phyloP scores from a whole-genome alignment of 1,140 invertebrate species.

The Pseudobourletiella spinata region DNA sequence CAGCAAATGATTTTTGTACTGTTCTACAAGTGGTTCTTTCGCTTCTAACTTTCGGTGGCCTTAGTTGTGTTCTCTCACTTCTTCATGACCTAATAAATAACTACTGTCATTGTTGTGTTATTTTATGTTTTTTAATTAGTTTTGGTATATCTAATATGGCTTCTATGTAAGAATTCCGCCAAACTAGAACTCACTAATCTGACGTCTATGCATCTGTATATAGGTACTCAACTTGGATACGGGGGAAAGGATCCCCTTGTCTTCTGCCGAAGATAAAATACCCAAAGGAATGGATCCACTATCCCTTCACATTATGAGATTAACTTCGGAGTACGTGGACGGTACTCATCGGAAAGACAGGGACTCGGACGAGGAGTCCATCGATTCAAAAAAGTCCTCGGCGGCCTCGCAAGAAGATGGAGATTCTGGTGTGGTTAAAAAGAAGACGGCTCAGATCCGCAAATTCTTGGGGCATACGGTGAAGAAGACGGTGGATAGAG shows the following conservation, averaged over 20 bases:
- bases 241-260: conserved; percentile 76
- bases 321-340: conserved; percentile 74
- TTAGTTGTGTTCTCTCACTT: too few relatives aligned
- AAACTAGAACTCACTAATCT: not conserved
- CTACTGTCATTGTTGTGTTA: not conserved
- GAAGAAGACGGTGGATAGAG: conserved; percentile 79
- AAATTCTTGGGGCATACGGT: conserved; percentile 76
- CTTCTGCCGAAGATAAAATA: conserved; percentile 79
- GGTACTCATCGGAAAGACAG: conserved; percentile 50
- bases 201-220: not conserved
- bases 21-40: not conserved
- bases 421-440: conserved; percentile 41
- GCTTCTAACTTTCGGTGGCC: not conserved
- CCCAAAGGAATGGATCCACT: conserved; percentile 85
- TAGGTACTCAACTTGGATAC: conserved; percentile 88
- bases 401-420: conserved; percentile 29
- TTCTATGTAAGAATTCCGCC: not conserved
- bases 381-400: conserved; percentile 57
- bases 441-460: conserved; percentile 60
- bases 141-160: not conserved
- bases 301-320: conserved; percentile 86
- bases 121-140: not conserved
- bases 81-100: too few relatives aligned
- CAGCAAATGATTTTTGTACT: too few relatives aligned
- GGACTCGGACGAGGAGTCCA: conserved; percentile 74